Percentiles rank a stretch among this genome's conserved stretches.
These are phyloP conservation scores for Eulithis testata DNA, from an alignment of 2,888 invertebrate species.

Conservation along the genomic window DNA sequence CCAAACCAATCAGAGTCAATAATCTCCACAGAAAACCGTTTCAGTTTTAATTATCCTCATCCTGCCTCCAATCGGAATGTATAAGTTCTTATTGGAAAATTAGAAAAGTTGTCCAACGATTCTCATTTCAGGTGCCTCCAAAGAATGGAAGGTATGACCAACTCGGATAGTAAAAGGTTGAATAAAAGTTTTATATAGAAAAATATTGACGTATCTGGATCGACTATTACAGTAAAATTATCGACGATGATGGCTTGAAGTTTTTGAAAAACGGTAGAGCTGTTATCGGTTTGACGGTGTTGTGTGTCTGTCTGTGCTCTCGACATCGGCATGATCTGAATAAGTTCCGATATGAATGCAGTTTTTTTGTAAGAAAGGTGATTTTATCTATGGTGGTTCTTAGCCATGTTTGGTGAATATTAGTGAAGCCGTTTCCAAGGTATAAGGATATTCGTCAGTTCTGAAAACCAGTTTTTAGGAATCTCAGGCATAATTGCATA, in stretches of 20 bases:
- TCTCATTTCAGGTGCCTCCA: slow-evolving; percentile 63
- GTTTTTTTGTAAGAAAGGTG: too few species aligned
- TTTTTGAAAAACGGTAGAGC: background rate
- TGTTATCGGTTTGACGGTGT: too few species aligned
- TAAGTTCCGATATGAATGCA: too few species aligned
- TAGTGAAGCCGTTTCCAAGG: too few species aligned
- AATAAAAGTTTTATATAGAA: slow-evolving; percentile 50
- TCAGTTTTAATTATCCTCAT: slow-evolving; percentile 54
- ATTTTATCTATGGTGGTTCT: background rate
- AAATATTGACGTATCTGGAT: slow-evolving; percentile 44
- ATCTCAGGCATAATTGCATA: too few species aligned
- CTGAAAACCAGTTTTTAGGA: too few species aligned
- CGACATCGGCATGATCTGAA: too few species aligned
- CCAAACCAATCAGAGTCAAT: slow-evolving; percentile 11
- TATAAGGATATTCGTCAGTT: too few species aligned
- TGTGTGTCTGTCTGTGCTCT: too few species aligned
- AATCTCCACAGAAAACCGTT: slow-evolving; percentile 23
- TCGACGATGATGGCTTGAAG: slow-evolving; percentile 5
- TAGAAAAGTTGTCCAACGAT: slow-evolving; percentile 73
- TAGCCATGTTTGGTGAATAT: too few species aligned
- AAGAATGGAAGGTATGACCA: slow-evolving; percentile 61
- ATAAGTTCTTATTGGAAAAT: slow-evolving; percentile 76
- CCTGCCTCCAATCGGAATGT: slow-evolving; percentile 58
- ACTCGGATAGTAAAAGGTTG: slow-evolving; percentile 63
- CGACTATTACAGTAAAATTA: slow-evolving; percentile 1